Conservation (phyloP, 1,140 invertebrate genomes). For the Drosophila aff. region DNA sequence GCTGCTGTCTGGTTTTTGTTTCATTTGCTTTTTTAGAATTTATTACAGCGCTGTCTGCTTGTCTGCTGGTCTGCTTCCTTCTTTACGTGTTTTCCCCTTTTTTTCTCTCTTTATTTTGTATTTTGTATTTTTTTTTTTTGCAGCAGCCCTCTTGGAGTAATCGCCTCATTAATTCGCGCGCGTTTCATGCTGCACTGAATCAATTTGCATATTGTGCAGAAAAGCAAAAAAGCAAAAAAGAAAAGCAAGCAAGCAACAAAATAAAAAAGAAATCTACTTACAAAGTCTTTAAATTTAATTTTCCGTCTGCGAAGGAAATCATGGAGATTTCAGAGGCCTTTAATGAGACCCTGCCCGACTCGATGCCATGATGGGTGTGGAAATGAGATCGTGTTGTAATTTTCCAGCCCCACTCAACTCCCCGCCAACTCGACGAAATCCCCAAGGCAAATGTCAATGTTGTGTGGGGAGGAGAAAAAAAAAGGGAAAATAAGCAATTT, state of each 20-base stretch:
- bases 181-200: constrained; percentile 81
- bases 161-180: constrained; percentile 81
- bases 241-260: not conserved
- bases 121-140: constrained; percentile 24
- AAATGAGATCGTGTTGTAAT: constrained; percentile 66
- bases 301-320: constrained; percentile 61
- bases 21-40: constrained; percentile 74
- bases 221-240: constrained; percentile 33
- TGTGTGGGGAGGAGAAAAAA: constrained; percentile 20
- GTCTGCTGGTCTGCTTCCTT: constrained; percentile 39
- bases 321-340: constrained; percentile 75
- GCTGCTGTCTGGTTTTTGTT: constrained; percentile 54
- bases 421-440: constrained; percentile 8
- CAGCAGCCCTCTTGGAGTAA: constrained; percentile 67
- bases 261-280: constrained; percentile 72
- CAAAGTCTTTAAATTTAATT: constrained; percentile 82
- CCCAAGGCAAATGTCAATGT: constrained; percentile 76
- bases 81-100: constrained; percentile 18
- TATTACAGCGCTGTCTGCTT: constrained; percentile 51
- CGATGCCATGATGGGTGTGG: constrained; percentile 35
- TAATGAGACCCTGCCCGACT: constrained; percentile 62
- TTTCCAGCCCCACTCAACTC: constrained; percentile 29
- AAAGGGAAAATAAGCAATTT: constrained; percentile 13
- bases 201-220: constrained; percentile 83
- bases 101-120: constrained; percentile 11